A percentile compares a stretch with the other conserved stretches of the same genome.
Evolutionary conservation across 2,888 invertebrate genomes (phyloP).

Genomic region (Pegoplata infirma): DNA sequence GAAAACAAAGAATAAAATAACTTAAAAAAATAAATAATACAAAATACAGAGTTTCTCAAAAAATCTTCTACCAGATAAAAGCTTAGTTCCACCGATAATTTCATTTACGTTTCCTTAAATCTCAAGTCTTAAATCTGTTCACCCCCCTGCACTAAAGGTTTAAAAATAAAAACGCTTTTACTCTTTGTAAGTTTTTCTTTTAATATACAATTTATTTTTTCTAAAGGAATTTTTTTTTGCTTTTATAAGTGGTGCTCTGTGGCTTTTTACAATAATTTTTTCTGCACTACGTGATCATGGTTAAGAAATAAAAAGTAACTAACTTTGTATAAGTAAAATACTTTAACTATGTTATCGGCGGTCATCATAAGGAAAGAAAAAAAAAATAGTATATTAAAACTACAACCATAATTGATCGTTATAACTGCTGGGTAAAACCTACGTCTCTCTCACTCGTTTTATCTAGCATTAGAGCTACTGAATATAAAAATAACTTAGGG

Average conservation of each 20-base stretch:
- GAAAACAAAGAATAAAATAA: too few species aligned
- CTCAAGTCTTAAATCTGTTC: too few species aligned
- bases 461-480: neutral
- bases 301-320: neutral
- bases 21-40: too few species aligned
- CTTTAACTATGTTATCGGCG: slow-evolving; percentile 42
- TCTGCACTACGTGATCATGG: slow-evolving; percentile 22
- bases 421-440: slow-evolving; percentile 33
- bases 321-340: slow-evolving; percentile 3
- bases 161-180: slow-evolving; percentile 6
- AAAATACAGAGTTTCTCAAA: too few species aligned
- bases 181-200: slow-evolving; percentile 11
- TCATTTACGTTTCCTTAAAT: too few species aligned
- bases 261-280: neutral
- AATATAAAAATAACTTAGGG: neutral
- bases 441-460: neutral
- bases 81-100: too few species aligned
- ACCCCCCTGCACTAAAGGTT: too few species aligned
- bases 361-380: slow-evolving; percentile 35
- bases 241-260: slow-evolving; percentile 2
- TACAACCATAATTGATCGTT: slow-evolving; percentile 56
- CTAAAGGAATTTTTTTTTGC: slow-evolving; percentile 15
- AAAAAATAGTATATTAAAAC: slow-evolving; percentile 8
- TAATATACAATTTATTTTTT: too few species aligned
- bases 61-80: too few species aligned